A percentile compares a stretch with the other conserved stretches of the same genome.
Conservation (phyloP, 2,888 invertebrate genomes). For the Tetheella fluctuosa region DNA sequence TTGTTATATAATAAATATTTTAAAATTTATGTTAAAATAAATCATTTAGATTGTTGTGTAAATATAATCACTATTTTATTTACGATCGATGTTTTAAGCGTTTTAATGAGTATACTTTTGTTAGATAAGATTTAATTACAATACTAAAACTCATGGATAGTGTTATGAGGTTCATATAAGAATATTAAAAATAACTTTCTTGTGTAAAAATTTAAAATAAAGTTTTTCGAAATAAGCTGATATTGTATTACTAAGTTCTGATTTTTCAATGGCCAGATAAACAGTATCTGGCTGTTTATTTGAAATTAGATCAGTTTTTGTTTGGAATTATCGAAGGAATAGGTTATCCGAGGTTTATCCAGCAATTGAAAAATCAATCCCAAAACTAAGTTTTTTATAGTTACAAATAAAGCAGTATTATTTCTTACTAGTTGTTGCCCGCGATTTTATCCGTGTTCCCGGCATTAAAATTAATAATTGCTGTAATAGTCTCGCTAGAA, state of each 20-base stretch:
- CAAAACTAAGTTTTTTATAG: no score
- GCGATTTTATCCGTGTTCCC: no score
- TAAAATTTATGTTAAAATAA: constrained; percentile 64
- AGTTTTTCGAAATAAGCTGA: constrained; percentile 61
- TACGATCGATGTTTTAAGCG: constrained; percentile 66
- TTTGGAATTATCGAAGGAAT: no score
- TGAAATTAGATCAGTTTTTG: no score
- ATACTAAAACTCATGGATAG: constrained; percentile 59
- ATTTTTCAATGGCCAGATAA: no score
- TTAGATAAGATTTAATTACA: constrained; percentile 53
- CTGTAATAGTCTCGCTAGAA: no score
- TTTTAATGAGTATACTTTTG: constrained; percentile 55
- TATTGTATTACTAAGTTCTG: constrained; percentile 1
- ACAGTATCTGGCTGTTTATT: no score
- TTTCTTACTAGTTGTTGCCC: no score
- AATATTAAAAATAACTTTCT: constrained; percentile 68
- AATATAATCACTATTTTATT: constrained; percentile 72
- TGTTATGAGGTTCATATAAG: constrained; percentile 66
- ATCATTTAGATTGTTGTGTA: constrained; percentile 76
- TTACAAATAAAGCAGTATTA: no score
- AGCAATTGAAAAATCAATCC: no score
- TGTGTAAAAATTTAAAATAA: constrained; percentile 76
- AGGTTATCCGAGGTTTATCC: no score
- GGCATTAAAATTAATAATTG: no score
- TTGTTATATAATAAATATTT: constrained; percentile 66